Conservation (phyloP, 2,888 invertebrate species). For the Galeopsomyia nigrocyanea region DNA sequence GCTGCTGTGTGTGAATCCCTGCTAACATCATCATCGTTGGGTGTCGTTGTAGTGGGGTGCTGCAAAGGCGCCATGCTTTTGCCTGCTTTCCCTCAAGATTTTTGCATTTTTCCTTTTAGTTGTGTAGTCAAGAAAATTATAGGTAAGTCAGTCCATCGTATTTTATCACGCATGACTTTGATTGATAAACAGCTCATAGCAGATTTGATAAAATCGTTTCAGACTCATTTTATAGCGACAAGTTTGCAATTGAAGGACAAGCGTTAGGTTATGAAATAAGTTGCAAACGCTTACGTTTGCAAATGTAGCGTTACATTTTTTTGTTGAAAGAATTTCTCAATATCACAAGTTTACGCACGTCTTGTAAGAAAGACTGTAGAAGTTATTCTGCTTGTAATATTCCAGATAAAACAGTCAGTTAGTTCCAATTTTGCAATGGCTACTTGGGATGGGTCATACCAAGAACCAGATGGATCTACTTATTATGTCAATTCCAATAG, state of each 20-base stretch:
- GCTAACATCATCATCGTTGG: not conserved
- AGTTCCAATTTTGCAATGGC: slow-evolving; percentile 56
- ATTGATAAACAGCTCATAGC: no score
- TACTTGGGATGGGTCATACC: slow-evolving; percentile 65
- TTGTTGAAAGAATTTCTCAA: not conserved
- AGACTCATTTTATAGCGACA: no score
- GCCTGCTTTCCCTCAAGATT: slow-evolving; percentile 30
- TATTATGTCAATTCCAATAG: slow-evolving; percentile 55
- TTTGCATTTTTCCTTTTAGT: slow-evolving; percentile 19
- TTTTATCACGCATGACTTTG: no score
- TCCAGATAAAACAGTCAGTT: not conserved
- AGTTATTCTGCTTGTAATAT: not conserved
- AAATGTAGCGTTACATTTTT: not conserved
- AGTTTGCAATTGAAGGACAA: not conserved
- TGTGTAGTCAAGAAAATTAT: slow-evolving; percentile 25
- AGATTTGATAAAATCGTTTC: no score
- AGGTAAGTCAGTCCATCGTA: slow-evolving; percentile 15
- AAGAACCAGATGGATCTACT: slow-evolving; percentile 59
- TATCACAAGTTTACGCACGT: not conserved
- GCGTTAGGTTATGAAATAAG: slow-evolving; percentile 37
- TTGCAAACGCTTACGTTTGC: slow-evolving; percentile 19
- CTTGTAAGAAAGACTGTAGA: not conserved
- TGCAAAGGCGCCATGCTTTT: slow-evolving; percentile 38
- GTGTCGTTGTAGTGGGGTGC: slow-evolving; percentile 1
- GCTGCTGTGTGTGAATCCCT: no score